Conservation (phyloP, 2,888 invertebrate species). For the Drosophila crucigera region DNA sequence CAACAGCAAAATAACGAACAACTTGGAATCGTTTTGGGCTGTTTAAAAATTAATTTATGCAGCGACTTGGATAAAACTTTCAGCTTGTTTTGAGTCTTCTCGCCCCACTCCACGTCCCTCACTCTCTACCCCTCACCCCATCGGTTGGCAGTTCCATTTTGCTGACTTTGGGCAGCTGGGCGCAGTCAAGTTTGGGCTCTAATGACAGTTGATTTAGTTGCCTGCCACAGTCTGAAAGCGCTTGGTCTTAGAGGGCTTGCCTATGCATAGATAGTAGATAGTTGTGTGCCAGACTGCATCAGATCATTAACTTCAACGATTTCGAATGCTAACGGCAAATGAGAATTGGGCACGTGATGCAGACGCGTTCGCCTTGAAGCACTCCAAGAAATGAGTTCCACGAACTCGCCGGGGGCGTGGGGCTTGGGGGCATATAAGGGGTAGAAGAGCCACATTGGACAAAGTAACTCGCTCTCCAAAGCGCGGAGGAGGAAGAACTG, state of each 20-base stretch:
- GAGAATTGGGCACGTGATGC: constrained; percentile 72
- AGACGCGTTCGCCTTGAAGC: constrained; percentile 50
- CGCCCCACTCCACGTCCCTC: too few species aligned
- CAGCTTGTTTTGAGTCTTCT: constrained; percentile 14
- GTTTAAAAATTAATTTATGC: constrained; percentile 75
- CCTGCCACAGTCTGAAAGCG: neutral
- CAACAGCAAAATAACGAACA: constrained; percentile 21
- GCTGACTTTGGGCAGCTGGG: constrained; percentile 49
- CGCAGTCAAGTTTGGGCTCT: constrained; percentile 51
- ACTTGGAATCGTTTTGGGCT: constrained; percentile 43
- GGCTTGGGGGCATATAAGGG: neutral
- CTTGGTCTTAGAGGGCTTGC: constrained; percentile 45
- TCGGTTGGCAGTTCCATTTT: neutral
- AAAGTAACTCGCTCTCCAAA: constrained; percentile 23
- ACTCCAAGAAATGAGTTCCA: constrained; percentile 62
- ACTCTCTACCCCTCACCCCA: neutral
- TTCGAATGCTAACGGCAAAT: constrained; percentile 73
- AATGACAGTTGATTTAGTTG: constrained; percentile 76
- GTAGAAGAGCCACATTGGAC: constrained; percentile 26
- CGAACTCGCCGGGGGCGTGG: neutral
- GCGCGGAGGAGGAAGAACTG: constrained; percentile 6
- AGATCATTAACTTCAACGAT: constrained; percentile 77
- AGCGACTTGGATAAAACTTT: constrained; percentile 47
- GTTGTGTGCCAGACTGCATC: constrained; percentile 68
- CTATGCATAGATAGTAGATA: constrained; percentile 24